phyloP scores from a whole-genome alignment of 1,140 invertebrate genomes.

The Cyphomyrmex costatus region DNA sequence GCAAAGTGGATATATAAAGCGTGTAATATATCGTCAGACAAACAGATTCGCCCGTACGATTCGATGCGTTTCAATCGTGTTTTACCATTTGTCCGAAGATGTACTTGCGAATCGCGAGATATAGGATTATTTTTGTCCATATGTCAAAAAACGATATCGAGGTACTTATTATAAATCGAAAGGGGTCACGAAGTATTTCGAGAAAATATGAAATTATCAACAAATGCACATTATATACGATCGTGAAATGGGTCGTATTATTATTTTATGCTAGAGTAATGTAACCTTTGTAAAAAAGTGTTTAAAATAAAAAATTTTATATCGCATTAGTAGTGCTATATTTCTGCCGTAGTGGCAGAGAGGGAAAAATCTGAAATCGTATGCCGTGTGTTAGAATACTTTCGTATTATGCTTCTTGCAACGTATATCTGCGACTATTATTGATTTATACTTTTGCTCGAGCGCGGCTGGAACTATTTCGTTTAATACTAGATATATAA shows the following conservation, averaged over 20 bases:
- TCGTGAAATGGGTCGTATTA: background rate
- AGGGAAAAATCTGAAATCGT: slow-evolving; percentile 3
- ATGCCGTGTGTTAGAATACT: background rate
- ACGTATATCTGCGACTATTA: background rate
- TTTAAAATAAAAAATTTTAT: background rate
- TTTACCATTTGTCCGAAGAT: slow-evolving; percentile 31
- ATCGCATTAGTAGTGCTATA: background rate
- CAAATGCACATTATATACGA: background rate
- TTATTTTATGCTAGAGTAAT: slow-evolving; percentile 18
- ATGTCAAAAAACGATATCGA: slow-evolving; percentile 7
- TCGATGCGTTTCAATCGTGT: slow-evolving; percentile 44
- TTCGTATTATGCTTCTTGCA: background rate
- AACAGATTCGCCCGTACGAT: slow-evolving; percentile 25
- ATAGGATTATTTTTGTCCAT: background rate
- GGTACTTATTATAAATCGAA: background rate
- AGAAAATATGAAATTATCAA: background rate
- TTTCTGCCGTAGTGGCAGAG: background rate
- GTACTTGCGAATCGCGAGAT: slow-evolving; percentile 7
- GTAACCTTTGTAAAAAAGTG: background rate
- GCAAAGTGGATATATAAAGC: slow-evolving; percentile 43
- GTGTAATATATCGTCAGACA: slow-evolving; percentile 50
- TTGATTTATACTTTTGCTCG: background rate
- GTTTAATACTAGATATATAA: background rate
- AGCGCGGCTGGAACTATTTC: background rate
- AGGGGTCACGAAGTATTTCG: background rate